These are phyloP conservation scores for Acheta domesticus DNA, from an alignment of 2,888 invertebrate species.

Conservation along the genomic window DNA sequence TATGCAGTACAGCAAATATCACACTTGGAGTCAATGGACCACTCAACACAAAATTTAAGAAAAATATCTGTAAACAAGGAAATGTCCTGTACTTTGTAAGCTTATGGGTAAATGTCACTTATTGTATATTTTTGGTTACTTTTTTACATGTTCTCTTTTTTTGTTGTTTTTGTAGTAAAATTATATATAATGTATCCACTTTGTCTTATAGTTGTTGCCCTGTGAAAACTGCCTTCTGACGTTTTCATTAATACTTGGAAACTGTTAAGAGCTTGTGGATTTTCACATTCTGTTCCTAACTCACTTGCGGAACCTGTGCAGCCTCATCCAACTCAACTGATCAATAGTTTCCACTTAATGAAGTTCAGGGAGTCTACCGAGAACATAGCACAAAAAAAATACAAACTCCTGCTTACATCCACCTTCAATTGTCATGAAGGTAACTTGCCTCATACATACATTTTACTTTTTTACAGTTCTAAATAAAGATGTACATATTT, in stretches of 20 bases:
- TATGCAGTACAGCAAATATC: neutral
- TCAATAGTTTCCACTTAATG: constrained; percentile 18
- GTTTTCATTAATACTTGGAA: constrained; percentile 40
- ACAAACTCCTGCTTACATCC: neutral
- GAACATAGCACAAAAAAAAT: constrained; percentile 11
- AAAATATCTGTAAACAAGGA: neutral
- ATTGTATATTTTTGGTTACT: constrained; percentile 45
- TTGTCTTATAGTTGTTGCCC: constrained; percentile 61
- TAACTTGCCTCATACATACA: neutral
- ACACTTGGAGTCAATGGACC: neutral
- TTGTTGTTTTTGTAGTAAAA: constrained; percentile 57
- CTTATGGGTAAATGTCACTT: constrained; percentile 18
- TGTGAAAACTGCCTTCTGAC: constrained; percentile 68
- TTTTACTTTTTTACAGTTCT: neutral
- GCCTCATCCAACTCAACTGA: neutral
- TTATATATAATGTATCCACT: constrained; percentile 58
- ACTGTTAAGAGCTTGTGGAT: constrained; percentile 25
- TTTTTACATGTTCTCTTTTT: constrained; percentile 48
- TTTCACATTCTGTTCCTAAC: constrained; percentile 18
- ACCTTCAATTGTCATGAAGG: neutral
- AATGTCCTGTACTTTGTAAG: neutral
- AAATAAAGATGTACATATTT: neutral
- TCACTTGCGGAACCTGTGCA: constrained; percentile 24
- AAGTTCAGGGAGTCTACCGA: neutral
- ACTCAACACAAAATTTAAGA: neutral